Evolutionary conservation across 2,113 vertebrate species (phyloP).

Genomic region (Chloroceryle aenea): DNA sequence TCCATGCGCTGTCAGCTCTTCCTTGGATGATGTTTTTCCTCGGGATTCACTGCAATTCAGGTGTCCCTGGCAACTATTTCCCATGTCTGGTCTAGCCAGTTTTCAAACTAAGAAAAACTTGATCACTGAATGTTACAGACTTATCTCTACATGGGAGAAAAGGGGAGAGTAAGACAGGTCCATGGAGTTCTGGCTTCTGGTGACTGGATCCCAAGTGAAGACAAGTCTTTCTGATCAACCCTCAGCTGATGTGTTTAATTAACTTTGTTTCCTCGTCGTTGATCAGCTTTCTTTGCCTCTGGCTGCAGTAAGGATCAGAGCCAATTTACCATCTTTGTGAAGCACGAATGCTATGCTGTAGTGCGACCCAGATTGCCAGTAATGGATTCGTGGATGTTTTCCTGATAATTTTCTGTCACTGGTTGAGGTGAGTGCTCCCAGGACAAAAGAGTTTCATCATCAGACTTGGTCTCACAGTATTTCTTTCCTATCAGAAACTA

Average conservation of each 20-base stretch:
- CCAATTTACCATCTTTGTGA: neutral
- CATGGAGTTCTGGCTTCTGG: neutral
- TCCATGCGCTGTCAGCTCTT: neutral
- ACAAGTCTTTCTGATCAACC: neutral
- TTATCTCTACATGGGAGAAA: neutral
- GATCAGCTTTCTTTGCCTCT: neutral
- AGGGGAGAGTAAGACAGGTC: neutral
- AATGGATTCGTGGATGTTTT: neutral
- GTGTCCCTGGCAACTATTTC: neutral
- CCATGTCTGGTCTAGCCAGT: neutral
- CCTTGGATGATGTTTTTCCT: neutral
- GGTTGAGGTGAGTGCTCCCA: neutral
- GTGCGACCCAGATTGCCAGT: neutral
- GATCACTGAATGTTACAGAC: neutral
- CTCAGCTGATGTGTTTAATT: neutral
- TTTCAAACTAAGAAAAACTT: conserved; percentile 11
- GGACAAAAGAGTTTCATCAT: neutral
- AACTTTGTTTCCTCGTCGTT: neutral
- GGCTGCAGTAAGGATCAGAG: neutral
- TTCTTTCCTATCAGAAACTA: neutral
- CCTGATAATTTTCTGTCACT: neutral
- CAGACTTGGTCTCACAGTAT: neutral
- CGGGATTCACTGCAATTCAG: neutral
- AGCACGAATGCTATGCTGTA: neutral
- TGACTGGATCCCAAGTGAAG: neutral